Percentiles rank a stretch among this genome's conserved stretches.
Conservation (phyloP, 2,797 vertebrate species). For the Rhyacichthys aspro region DNA sequence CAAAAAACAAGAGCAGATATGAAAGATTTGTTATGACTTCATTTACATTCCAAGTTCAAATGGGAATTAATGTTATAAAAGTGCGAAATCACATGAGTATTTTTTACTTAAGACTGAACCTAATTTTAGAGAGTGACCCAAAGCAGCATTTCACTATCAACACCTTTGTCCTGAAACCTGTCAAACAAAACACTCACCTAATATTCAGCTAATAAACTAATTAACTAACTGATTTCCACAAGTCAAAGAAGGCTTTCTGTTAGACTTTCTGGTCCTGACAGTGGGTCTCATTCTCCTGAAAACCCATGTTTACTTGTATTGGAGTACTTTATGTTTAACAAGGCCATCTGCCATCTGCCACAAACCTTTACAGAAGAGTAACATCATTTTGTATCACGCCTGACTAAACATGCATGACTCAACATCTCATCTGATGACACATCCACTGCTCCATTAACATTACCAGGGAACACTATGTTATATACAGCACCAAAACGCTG, state of each 20-base stretch:
- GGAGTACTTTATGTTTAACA: too few relatives aligned
- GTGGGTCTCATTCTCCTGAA: too few relatives aligned
- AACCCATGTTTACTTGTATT: too few relatives aligned
- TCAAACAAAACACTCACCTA: neutral
- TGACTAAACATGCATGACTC: constrained; percentile 1
- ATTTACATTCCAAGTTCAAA: neutral
- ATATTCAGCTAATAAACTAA: too few relatives aligned
- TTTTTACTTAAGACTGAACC: neutral
- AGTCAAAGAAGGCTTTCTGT: too few relatives aligned
- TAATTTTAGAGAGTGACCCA: constrained; percentile 1
- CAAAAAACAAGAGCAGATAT: constrained; percentile 24
- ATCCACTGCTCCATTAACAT: neutral
- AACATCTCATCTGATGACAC: neutral
- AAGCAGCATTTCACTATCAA: neutral
- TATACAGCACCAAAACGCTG: too few relatives aligned
- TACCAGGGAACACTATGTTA: neutral
- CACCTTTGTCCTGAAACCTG: neutral
- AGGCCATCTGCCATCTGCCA: too few relatives aligned
- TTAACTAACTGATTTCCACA: too few relatives aligned
- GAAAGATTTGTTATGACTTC: neutral
- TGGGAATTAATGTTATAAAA: neutral
- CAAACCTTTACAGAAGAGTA: too few relatives aligned
- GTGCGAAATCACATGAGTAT: constrained; percentile 8
- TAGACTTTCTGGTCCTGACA: too few relatives aligned
- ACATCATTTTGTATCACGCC: neutral